Conservation (phyloP, 1,140 invertebrate species). For the Lasaia peninsularis region DNA sequence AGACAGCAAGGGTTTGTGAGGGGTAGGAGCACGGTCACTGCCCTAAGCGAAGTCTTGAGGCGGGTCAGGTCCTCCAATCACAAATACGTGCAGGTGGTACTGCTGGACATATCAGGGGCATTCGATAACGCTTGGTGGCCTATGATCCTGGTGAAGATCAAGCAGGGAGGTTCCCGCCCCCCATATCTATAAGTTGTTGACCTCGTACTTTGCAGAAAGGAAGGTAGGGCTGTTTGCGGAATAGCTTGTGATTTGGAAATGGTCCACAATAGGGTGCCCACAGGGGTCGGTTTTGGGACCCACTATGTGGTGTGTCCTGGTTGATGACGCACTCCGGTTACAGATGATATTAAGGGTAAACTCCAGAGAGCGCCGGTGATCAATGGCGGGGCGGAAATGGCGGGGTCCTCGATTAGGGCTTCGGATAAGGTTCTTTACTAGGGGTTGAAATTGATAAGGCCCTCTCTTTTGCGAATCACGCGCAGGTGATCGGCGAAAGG, state of each 20-base stretch:
- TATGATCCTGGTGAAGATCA: constrained; percentile 27
- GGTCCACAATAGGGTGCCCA: background rate
- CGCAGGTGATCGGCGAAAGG: background rate
- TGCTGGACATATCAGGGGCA: constrained; percentile 51
- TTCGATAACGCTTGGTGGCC: constrained; percentile 53
- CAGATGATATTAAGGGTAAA: background rate
- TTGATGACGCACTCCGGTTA: background rate
- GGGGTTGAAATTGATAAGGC: background rate
- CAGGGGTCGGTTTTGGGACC: background rate
- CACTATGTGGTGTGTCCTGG: background rate
- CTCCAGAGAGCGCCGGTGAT: background rate
- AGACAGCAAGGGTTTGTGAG: constrained; percentile 37
- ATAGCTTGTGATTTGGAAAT: constrained; percentile 17
- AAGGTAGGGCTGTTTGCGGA: constrained; percentile 21
- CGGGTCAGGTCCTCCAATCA: background rate
- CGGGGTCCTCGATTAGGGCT: background rate
- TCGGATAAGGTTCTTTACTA: background rate
- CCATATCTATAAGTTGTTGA: constrained; percentile 35
- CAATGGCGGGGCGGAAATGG: too few species aligned
- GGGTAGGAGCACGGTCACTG: constrained; percentile 38
- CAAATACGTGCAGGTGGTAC: background rate
- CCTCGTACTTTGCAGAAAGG: constrained; percentile 42
- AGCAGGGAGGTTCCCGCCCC: constrained; percentile 19
- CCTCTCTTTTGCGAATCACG: background rate
- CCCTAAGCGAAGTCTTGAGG: constrained; percentile 33